Evolutionary conservation across 2,797 vertebrate genomes (phyloP), one percentile per base, ranked within the genome.

Genomic region (Sylvilagus floridanus): DNA sequence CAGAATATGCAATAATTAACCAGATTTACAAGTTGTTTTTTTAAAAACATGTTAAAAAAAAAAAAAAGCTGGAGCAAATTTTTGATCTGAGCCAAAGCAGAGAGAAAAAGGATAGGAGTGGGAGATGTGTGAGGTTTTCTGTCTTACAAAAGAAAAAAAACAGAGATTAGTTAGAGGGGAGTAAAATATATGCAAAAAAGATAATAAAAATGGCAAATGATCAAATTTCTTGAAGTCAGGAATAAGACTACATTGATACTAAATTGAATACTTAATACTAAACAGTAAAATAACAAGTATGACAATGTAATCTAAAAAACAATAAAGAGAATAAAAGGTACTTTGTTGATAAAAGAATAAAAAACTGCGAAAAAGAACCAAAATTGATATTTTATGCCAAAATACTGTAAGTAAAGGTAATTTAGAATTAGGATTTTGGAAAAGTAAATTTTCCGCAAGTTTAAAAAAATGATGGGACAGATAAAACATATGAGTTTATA

Each of bases 371-470:
- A 19, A 90, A 92, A 79, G n/a, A 77, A 71, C 78, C 19, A 32
- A 84, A 91, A 32, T 77, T 86, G n/a, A 60, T 13, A 17, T 9
- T 69, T 24, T 62, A 10, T 94, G 32, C n/a, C 79, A 83, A 76
- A 92, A 84, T 66, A 86, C 1, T 88, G 1, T 60, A 30, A 42
- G 21, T 73, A 84, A 88, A 75, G 62, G 37, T 37, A 62, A 77
- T 81, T 73, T 81, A 16, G 2, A 89, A 79, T 68, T 83, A 86
- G 13, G 28, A 62, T 89, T 95, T 85, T 47, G 35, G 66, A 69
- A 87, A 85, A 85, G 57, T 35, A 76, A 68, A 87, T 69, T 88
- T 88, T 92, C 60, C 88, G 2, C 22, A 71, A 88, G n/a, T 81
- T 81, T 30, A 32, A 91, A 69, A 72, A 91, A 62, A 32, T 47